Evolutionary conservation across 2,888 invertebrate genomes (phyloP), one percentile per base, ranked within the genome.

Genomic region (Pemphredon lugubris): DNA sequence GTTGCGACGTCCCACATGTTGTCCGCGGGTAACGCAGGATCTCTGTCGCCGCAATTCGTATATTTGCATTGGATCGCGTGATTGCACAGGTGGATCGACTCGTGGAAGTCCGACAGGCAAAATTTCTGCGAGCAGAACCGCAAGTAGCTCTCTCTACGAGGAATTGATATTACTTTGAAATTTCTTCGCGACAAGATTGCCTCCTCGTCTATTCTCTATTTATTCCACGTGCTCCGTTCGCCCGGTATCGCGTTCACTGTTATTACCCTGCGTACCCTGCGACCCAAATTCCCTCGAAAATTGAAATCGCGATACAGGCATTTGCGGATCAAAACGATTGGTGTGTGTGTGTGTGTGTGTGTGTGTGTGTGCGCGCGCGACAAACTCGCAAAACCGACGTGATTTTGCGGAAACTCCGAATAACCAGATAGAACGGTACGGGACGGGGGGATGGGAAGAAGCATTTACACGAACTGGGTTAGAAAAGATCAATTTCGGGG

Each of bases 1-100:
- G 64, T 95, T 93, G 86, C 95, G 92, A 87, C 95, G 94, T 97
- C 96, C 98, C 98, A 98, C 98, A 98, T 98, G 87, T 98, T 98
- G 86, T 98, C 97, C 58, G 93, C 92, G 0, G 98, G 98, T 58
- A 98, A 90, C 0, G 94, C 92, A 85, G 95, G 92, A 89, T 96
- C 93, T 71, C 96, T 91, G 66, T 94, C 92, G 1, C 91, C 92
- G 63, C 89, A 92, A 83, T 95, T 95, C 76, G 93, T 93, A 85
- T 97, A 98, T 88, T 96, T 95, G 83, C 95, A 94, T 89, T 98
- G 98, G 23, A 98, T 95, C 3, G 98, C 96, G 90, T 98, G 96
- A 91, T 98, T 98, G 37, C 97, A 97, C 47, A 98, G 91, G 90
- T 98, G 98, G 42, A 98, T 94, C 0, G 96, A 96, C 91, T 97